phyloP scores from a whole-genome alignment of 2,797 vertebrate species.

The Propithecus perrieri region DNA sequence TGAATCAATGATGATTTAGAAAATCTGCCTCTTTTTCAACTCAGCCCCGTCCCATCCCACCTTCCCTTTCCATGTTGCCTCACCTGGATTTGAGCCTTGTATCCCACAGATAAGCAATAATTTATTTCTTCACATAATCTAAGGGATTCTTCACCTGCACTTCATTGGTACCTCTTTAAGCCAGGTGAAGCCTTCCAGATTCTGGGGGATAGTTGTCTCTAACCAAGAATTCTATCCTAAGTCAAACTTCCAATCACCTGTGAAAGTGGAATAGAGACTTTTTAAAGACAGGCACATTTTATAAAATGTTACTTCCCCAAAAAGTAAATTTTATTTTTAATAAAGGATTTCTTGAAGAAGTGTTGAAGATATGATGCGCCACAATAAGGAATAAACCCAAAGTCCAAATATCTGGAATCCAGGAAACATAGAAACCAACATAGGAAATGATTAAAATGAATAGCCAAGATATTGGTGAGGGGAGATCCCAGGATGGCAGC shows the following conservation, averaged over 20 bases:
- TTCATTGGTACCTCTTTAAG: neutral
- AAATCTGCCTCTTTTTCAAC: neutral
- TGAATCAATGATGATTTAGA: constrained; percentile 18
- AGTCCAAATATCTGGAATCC: neutral
- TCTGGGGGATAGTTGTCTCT: neutral
- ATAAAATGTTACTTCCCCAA: neutral
- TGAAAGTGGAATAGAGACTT: neutral
- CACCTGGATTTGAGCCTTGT: neutral
- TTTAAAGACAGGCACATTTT: neutral
- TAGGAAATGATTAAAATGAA: neutral
- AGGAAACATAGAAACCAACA: neutral
- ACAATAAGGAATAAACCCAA: neutral
- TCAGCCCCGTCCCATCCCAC: neutral
- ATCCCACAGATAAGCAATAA: neutral
- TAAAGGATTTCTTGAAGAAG: neutral
- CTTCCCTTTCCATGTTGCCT: neutral
- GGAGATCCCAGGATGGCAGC: neutral
- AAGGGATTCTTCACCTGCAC: neutral
- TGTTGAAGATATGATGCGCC: neutral
- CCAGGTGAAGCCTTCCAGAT: neutral
- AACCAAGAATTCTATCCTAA: neutral
- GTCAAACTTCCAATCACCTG: neutral
- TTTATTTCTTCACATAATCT: neutral
- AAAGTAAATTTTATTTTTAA: neutral
- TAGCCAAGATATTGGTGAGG: neutral